Evolutionary conservation across 2,888 invertebrate species (phyloP).

Genomic region (Charanyca ferruginea): DNA sequence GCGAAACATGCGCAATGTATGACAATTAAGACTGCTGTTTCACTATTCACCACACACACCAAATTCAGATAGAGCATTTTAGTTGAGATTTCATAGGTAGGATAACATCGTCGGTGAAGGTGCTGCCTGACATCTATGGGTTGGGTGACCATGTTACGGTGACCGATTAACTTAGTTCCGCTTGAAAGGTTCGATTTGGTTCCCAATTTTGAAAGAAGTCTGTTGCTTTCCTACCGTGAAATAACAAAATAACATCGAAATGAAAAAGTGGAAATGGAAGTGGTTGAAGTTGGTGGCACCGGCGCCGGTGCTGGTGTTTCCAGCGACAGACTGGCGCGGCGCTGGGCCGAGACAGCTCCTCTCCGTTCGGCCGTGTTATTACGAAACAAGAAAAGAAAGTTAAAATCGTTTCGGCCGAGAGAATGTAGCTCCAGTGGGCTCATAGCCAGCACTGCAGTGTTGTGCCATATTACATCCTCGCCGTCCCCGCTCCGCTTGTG

Average conservation of each 20-base stretch:
- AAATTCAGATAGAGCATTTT: constrained; percentile 10
- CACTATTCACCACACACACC: constrained; percentile 4
- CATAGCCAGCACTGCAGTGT: constrained; percentile 68
- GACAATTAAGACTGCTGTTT: constrained; percentile 62
- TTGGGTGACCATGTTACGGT: constrained; percentile 27
- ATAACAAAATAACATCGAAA: constrained; percentile 57
- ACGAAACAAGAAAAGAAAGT: constrained; percentile 89
- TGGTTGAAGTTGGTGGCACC: constrained; percentile 21
- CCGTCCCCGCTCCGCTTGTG: constrained; percentile 72
- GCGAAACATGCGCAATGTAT: constrained; percentile 82
- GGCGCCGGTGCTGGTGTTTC: constrained; percentile 67
- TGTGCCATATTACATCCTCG: constrained; percentile 72
- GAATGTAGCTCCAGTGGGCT: constrained; percentile 77
- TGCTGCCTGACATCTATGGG: constrained; percentile 7
- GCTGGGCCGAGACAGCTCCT: constrained; percentile 76
- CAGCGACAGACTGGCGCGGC: constrained; percentile 69
- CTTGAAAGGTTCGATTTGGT: constrained; percentile 54
- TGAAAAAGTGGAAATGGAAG: constrained; percentile 44
- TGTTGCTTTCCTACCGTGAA: constrained; percentile 65
- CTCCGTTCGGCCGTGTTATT: constrained; percentile 83
- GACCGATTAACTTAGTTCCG: constrained; percentile 57
- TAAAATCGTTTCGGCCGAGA: constrained; percentile 80
- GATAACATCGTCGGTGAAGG: constrained; percentile 5
- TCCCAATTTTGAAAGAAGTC: constrained; percentile 46
- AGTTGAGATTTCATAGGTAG: not conserved